Base-by-base conservation (phyloP, 1,140 invertebrate genomes). In the Micrasema longulum region DNA sequence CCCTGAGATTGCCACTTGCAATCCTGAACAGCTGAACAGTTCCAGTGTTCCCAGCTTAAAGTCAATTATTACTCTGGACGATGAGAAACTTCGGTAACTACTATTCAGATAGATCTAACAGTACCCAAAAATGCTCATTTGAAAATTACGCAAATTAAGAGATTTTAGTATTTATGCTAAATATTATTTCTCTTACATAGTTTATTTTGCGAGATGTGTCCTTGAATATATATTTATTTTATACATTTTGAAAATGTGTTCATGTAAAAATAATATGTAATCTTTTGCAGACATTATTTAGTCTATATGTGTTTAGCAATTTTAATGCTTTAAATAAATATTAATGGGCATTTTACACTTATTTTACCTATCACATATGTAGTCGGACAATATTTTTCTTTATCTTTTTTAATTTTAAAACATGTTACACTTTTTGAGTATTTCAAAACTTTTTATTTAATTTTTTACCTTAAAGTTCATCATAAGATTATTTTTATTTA, bases 11-110 rank as follows among this genome's bases (percentile, higher is more conserved):
- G 31, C 52, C 6, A 43, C 70, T 1, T 60, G 69, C 53, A 53
- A 66, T 23, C 75, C 78, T 26, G 81, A 81, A 67, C 76, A 80
- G 36, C 66, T 87, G 0, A 77, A 78, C 1, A 81, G 78, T 69
- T 63, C 75, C 6, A 79, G 78, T 16, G 75, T 86, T 2, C 82
- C 86, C 0, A 76, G 72, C 20, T 74, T 90, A 4, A 80, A 84
- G 43, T 80, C 85, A 4, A 80, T 90, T 1, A 85, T 90, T 31
- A 79, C 89, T 26, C 80, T 84, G 50, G 83, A 84, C 5, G 73
- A 83, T 1, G 73, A 85, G 66, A 77, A 83, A 23, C 67, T 88
- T 0, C 81, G 82, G 84, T 88, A 77, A 84, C 80, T 79, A 53
- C 50, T 62, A 31, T 36, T n/a, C n/a, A 7, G 12, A 18, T 1